Evolutionary conservation across 2,888 invertebrate genomes (phyloP).

Genomic region (Trissolcus brochymenae): DNA sequence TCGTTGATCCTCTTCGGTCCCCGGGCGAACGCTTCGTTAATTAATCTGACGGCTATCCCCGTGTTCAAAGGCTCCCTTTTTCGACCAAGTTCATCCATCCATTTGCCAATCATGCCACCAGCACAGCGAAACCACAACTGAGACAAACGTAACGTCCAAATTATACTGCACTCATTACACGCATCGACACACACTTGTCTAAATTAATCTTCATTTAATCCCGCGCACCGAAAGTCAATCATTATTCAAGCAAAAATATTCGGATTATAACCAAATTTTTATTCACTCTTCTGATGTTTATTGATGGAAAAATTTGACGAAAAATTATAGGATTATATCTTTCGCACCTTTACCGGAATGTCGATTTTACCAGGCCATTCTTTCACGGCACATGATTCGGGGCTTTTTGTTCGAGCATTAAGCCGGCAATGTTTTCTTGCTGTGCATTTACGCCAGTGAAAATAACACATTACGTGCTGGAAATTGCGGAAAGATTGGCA

Average conservation of each 20-base stretch:
- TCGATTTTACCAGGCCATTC: neutral
- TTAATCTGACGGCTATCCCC: slow-evolving; percentile 70
- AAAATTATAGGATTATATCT: too few species aligned
- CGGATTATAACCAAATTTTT: too few species aligned
- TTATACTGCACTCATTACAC: slow-evolving; percentile 13
- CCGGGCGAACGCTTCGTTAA: slow-evolving; percentile 74
- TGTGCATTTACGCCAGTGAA: slow-evolving; percentile 40
- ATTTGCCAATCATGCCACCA: slow-evolving; percentile 62
- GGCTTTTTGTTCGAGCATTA: slow-evolving; percentile 41
- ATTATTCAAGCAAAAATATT: neutral
- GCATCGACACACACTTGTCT: slow-evolving; percentile 7
- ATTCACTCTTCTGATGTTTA: too few species aligned
- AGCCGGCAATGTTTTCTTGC: slow-evolving; percentile 26
- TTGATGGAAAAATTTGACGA: too few species aligned
- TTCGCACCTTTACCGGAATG: too few species aligned
- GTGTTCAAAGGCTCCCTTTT: slow-evolving; percentile 70
- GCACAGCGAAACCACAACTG: slow-evolving; percentile 4
- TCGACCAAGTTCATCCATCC: slow-evolving; percentile 69
- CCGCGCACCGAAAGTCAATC: slow-evolving; percentile 7
- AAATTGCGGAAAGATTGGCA: slow-evolving; percentile 56
- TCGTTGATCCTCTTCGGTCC: slow-evolving; percentile 52
- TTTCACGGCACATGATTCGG: slow-evolving; percentile 41
- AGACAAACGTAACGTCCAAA: slow-evolving; percentile 30
- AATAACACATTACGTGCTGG: slow-evolving; percentile 47
- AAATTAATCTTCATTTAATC: slow-evolving; percentile 25